Evolutionary conservation across 1,140 invertebrate genomes (phyloP).

Genomic region (Dendrolimus punctatus): DNA sequence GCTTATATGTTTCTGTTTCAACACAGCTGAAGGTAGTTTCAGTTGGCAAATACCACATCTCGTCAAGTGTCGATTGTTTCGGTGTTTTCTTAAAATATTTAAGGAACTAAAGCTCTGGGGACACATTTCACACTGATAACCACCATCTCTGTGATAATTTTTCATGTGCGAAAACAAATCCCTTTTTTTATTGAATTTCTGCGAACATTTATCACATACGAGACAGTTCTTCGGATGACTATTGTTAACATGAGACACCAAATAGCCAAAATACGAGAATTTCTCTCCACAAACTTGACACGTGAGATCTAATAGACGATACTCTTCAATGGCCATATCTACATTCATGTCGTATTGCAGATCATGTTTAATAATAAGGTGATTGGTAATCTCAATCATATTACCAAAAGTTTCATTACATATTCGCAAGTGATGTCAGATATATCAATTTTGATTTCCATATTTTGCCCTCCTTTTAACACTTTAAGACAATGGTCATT

Average conservation of each 20-base stretch:
- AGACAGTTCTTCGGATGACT: constrained; percentile 55
- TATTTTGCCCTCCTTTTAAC: constrained; percentile 51
- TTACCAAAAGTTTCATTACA: constrained; percentile 35
- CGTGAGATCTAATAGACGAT: constrained; percentile 39
- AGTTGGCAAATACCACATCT: constrained; percentile 48
- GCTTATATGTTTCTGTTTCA: constrained; percentile 57
- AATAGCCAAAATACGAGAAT: constrained; percentile 55
- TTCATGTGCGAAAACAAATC: constrained; percentile 61
- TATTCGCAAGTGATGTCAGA: constrained; percentile 45
- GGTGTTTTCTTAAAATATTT: constrained; percentile 57
- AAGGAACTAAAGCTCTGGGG: constrained; percentile 43
- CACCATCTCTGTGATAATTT: constrained; percentile 57
- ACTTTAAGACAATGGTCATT: constrained; percentile 51
- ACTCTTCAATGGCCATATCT: constrained; percentile 56
- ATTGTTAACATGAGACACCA: constrained; percentile 56
- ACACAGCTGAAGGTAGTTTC: constrained; percentile 43
- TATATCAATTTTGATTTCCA: constrained; percentile 61
- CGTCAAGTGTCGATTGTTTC: constrained; percentile 49
- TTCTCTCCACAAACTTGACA: constrained; percentile 43
- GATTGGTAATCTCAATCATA: constrained; percentile 38
- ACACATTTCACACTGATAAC: constrained; percentile 51
- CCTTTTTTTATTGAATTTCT: constrained; percentile 58
- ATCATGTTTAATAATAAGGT: constrained; percentile 44
- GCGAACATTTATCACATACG: constrained; percentile 52
- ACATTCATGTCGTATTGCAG: constrained; percentile 45